Conservation (phyloP, 2,888 invertebrate species). For the Cephus sareptanus region DNA sequence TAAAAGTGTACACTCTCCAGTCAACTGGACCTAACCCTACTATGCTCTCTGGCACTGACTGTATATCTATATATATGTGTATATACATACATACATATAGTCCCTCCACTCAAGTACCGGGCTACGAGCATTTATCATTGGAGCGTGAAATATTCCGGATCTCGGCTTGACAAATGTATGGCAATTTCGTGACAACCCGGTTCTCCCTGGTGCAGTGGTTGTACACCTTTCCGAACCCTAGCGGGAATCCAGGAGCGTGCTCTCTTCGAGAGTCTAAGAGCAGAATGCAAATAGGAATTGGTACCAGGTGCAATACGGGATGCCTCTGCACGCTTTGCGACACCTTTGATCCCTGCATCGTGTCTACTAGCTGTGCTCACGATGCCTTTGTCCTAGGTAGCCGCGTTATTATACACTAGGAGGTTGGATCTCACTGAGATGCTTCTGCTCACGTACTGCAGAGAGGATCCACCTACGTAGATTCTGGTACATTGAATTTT, state of each 20-base stretch:
- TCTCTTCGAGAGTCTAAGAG: neutral
- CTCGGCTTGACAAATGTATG: neutral
- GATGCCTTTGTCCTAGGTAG: neutral
- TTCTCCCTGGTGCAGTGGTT: neutral
- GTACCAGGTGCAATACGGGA: neutral
- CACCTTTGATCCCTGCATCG: constrained; percentile 26
- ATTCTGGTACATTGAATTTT: neutral
- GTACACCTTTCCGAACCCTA: neutral
- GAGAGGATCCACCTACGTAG: neutral
- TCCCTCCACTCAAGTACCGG: neutral
- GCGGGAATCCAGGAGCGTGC: neutral
- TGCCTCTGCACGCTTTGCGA: constrained; percentile 15
- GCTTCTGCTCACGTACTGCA: neutral
- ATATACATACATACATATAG: neutral
- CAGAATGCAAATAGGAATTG: constrained; percentile 1
- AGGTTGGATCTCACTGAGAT: neutral
- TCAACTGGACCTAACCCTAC: neutral
- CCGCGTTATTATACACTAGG: neutral
- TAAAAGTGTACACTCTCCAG: neutral
- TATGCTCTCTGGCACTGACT: neutral
- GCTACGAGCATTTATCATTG: neutral
- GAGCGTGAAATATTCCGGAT: neutral
- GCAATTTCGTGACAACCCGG: neutral
- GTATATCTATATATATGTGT: neutral
- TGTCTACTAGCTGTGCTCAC: neutral